Conservation (phyloP, 2,797 vertebrate species). For the Gallinago solitaria region DNA sequence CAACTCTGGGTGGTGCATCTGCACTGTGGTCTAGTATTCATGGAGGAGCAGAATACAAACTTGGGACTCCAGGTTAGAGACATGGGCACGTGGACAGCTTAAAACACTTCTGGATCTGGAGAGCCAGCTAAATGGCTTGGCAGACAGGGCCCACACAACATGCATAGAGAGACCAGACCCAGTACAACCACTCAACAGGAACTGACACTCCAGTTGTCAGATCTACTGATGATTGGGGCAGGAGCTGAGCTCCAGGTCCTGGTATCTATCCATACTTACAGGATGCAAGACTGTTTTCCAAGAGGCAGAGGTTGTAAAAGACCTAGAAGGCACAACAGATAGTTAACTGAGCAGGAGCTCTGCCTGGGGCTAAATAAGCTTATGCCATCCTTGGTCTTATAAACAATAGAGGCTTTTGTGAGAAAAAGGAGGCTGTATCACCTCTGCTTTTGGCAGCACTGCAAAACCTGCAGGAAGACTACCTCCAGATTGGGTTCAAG, state of each 20-base stretch:
- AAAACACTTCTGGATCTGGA: neutral
- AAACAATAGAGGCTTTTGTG: accelerated
- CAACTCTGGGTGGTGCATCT: accelerated
- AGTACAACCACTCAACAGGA: accelerated
- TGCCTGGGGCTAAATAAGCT: neutral
- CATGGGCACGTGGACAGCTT: neutral
- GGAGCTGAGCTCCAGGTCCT: neutral
- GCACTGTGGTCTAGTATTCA: accelerated
- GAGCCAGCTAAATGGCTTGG: accelerated
- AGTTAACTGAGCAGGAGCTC: neutral
- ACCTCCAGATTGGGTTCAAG: neutral
- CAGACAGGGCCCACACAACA: accelerated
- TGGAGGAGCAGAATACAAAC: accelerated
- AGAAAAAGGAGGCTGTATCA: neutral
- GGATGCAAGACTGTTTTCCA: neutral
- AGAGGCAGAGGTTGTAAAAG: neutral
- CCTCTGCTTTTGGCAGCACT: neutral
- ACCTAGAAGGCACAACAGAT: accelerated
- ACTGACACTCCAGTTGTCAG: neutral
- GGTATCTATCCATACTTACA: neutral
- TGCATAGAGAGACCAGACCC: accelerated
- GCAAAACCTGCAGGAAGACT: neutral
- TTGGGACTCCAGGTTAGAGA: neutral
- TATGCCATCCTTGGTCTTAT: neutral
- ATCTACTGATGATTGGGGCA: neutral